phyloP scores from a whole-genome alignment of 2,888 invertebrate species.

The Phorcus lineatus region DNA sequence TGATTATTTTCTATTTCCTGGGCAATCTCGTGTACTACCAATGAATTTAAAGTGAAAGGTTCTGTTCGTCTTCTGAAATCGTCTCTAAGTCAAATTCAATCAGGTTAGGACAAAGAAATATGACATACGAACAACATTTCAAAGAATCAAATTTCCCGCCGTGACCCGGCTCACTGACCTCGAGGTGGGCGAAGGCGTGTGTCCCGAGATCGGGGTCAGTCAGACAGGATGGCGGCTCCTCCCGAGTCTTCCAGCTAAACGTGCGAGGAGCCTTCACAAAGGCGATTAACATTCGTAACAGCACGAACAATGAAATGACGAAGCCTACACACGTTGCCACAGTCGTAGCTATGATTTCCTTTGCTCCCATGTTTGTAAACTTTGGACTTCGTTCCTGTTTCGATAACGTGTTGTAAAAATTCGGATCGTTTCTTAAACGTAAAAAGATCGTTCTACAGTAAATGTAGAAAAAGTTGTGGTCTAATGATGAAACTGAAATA shows the following conservation, averaged over 20 bases:
- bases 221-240: conserved; percentile 51
- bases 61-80: too few species aligned
- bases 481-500: too few species aligned
- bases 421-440: too few species aligned
- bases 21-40: too few species aligned
- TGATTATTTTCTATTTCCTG: too few species aligned
- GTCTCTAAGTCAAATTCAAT: too few species aligned
- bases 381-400: too few species aligned
- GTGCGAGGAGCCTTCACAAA: conserved; percentile 14
- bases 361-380: neutral
- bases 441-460: too few species aligned
- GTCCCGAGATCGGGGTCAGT: conserved; percentile 53
- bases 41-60: too few species aligned
- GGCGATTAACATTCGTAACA: neutral
- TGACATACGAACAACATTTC: neutral
- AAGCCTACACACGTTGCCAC: neutral
- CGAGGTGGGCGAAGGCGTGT: conserved; percentile 54
- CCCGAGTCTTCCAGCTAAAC: conserved; percentile 40
- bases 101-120: too few species aligned
- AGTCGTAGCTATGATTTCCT: neutral
- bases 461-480: too few species aligned
- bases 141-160: neutral
- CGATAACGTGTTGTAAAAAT: too few species aligned
- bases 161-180: conserved; percentile 39
- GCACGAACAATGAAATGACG: neutral